These are phyloP conservation scores for Cynocephalus volans DNA, from an alignment of 2,113 vertebrate species.

Conservation along the genomic window DNA sequence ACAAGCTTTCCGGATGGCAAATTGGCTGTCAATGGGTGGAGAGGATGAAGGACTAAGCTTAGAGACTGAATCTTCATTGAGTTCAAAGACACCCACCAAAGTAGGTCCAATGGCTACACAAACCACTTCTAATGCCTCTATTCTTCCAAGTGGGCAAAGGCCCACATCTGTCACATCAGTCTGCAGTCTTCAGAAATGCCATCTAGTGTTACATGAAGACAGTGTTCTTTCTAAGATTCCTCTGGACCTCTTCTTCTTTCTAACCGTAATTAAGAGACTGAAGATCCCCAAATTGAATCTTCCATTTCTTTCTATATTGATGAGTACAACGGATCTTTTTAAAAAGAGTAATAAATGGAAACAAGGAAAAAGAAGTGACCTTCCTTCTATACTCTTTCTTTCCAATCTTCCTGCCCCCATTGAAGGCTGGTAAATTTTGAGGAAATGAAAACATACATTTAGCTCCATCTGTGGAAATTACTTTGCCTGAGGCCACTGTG, in stretches of 20 bases:
- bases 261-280: neutral
- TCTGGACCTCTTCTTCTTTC: neutral
- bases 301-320: neutral
- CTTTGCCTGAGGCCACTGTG: slow-evolving; percentile 62
- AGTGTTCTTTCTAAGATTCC: neutral
- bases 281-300: neutral
- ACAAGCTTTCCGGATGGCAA: neutral
- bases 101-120: neutral
- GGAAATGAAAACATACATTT: slow-evolving; percentile 70
- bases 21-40: neutral
- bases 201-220: neutral
- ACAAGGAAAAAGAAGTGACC: neutral
- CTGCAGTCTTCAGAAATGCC: neutral
- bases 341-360: neutral
- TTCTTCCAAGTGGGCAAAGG: neutral
- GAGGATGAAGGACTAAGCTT: neutral
- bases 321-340: neutral
- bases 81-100: neutral
- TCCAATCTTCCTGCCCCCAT: neutral
- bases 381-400: neutral
- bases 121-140: neutral
- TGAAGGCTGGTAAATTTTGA: neutral
- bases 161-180: too few relatives aligned
- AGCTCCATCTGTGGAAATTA: slow-evolving; percentile 53
- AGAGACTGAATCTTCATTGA: neutral